Evolutionary conservation across 2,888 invertebrate genomes (phyloP).

Genomic region (Pediacus dermestoides): DNA sequence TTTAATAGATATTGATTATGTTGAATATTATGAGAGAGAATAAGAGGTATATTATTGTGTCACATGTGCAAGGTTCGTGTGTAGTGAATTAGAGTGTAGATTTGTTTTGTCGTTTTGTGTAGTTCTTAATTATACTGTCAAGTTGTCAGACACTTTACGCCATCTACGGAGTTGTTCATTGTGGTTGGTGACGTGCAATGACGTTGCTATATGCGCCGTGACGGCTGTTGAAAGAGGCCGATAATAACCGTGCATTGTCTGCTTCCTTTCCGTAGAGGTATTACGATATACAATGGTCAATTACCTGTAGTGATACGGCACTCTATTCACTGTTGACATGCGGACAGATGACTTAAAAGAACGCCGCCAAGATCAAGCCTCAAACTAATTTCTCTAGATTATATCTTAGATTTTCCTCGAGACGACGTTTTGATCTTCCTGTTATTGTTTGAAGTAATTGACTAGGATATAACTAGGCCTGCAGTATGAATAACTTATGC

Average conservation of each 20-base stretch:
- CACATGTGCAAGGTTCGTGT: slow-evolving; percentile 15
- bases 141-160: slow-evolving; percentile 43
- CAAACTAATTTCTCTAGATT: slow-evolving; percentile 26
- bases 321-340: slow-evolving; percentile 27
- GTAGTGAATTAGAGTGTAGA: slow-evolving; percentile 25
- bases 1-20: too few relatives aligned
- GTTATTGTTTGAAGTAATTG: slow-evolving; percentile 21
- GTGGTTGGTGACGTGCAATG: slow-evolving; percentile 42
- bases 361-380: slow-evolving; percentile 25
- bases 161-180: slow-evolving; percentile 37
- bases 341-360: slow-evolving; percentile 26
- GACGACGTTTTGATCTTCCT: slow-evolving; percentile 17
- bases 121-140: slow-evolving; percentile 47
- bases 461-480: slow-evolving; percentile 11
- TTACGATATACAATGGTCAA: slow-evolving; percentile 46
- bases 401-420: slow-evolving; percentile 19
- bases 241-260: slow-evolving; percentile 46
- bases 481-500: slow-evolving; percentile 3
- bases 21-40: too few relatives aligned
- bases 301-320: slow-evolving; percentile 46
- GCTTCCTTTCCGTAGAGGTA: slow-evolving; percentile 43
- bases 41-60: too few relatives aligned
- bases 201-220: slow-evolving; percentile 42
- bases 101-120: slow-evolving; percentile 43
- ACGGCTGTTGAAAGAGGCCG: slow-evolving; percentile 45